These are phyloP conservation scores for Doryteuthis pealeii DNA, from an alignment of 1,140 invertebrate species.

Conservation along the genomic window DNA sequence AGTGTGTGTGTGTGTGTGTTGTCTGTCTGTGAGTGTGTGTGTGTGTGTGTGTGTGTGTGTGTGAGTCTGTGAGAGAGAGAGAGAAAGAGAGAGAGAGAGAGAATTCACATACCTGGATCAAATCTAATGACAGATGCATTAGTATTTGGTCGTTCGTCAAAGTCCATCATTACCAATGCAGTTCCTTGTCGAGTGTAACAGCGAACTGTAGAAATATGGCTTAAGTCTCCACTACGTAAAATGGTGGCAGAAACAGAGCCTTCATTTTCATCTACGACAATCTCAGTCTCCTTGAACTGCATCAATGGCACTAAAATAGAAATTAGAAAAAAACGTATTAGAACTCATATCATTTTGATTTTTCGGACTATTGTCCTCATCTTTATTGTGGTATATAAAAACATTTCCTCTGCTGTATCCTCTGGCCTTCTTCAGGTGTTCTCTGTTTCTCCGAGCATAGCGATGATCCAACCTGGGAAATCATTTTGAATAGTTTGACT, in stretches of 20 bases:
- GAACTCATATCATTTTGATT: too few relatives aligned
- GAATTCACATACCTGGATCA: conserved; percentile 54
- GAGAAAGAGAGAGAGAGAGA: too few relatives aligned
- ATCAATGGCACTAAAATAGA: conserved; percentile 53
- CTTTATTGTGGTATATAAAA: neutral
- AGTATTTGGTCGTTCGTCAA: conserved; percentile 57
- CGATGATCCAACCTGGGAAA: too few relatives aligned
- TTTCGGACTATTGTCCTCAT: too few relatives aligned
- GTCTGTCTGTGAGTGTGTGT: too few relatives aligned
- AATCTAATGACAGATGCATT: conserved; percentile 56
- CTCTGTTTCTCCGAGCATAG: too few relatives aligned
- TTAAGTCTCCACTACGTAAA: conserved; percentile 55
- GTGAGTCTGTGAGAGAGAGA: too few relatives aligned
- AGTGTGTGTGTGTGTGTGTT: too few relatives aligned
- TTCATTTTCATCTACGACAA: conserved; percentile 55
- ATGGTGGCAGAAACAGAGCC: conserved; percentile 50
- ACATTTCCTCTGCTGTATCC: too few relatives aligned
- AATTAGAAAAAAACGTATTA: neutral
- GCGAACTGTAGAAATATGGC: conserved; percentile 48
- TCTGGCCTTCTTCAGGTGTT: too few relatives aligned
- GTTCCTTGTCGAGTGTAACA: conserved; percentile 61
- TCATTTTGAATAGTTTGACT: too few relatives aligned
- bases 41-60: neutral
- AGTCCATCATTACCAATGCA: conserved; percentile 56
- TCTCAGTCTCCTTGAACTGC: conserved; percentile 54